Base-by-base conservation (phyloP, 2,888 invertebrate species). In the Sesia apiformis region DNA sequence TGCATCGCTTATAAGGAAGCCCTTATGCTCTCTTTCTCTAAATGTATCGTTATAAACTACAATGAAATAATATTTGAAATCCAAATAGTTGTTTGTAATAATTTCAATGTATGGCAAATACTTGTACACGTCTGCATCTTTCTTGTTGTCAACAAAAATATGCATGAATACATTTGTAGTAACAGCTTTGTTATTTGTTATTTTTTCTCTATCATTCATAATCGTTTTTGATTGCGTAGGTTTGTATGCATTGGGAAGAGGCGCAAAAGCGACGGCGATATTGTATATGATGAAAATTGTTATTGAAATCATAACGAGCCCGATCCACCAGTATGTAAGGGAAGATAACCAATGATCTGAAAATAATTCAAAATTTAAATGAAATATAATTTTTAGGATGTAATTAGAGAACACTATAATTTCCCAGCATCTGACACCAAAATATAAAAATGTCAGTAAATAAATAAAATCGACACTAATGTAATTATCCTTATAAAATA, bases 321-420 rank as follows among this genome's bases (percentile, higher is more conserved):
- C 81, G 60, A 84, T 67, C 85, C 86, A 88, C 82, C 79, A 84
- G 60, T 81, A 84, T 4, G 69, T 66, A 4, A 84, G 58, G 50
- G 81, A 67, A 53, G 82, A 72, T n/a, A 81, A 71, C 77, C 83
- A 81, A 58, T 86, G 77, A 61, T 78, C 88, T 89, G 84, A 55
- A 84, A 81, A 58, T 51, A 53, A 42, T 55, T 23, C 23, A 59
- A 58, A 49, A 49, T 39, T 41, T 4, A 52, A 39, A 50, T 5
- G 8, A 4, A 23, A 23, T 23, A 3, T 53, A 55, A 38, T 7
- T 5, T 50, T 6, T 8, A 5, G 5, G 50, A 38, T 51, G 7
- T 5, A 51, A 42, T 2, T 6, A 42, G 7, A 42, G 3, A 42
- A 6, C 5, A 3, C 7, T 42, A 42, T 6, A 23, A 23, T 23